Percentiles rank a stretch among this genome's conserved stretches.
Conservation (phyloP, 1,140 invertebrate genomes). For the Lineus longissimus region DNA sequence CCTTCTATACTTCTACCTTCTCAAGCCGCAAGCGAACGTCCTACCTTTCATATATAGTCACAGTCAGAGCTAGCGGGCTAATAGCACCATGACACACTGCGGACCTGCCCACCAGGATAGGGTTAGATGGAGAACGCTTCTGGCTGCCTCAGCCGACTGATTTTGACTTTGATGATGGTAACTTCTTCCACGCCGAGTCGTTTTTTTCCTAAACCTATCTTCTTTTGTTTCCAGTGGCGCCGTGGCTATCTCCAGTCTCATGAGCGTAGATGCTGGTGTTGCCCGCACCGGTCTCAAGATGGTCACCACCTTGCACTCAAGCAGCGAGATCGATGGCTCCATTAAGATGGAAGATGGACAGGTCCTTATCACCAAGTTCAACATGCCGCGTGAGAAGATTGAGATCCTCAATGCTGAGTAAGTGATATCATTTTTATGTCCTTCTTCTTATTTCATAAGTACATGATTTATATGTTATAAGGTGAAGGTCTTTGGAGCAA, state of each 20-base stretch:
- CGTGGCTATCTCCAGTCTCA: slow-evolving; percentile 73
- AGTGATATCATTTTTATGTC: slow-evolving; percentile 27
- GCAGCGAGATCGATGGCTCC: slow-evolving; percentile 70
- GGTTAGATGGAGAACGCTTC: too few relatives aligned
- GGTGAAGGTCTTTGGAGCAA: too few relatives aligned
- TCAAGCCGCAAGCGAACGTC: too few relatives aligned
- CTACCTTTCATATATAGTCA: too few relatives aligned
- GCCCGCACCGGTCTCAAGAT: slow-evolving; percentile 75
- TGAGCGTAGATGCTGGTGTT: slow-evolving; percentile 75
- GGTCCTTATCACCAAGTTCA: slow-evolving; percentile 68
- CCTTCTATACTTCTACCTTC: too few relatives aligned
- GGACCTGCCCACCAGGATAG: too few relatives aligned
- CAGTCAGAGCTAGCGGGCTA: too few relatives aligned
- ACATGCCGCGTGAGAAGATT: slow-evolving; percentile 76
- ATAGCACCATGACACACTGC: too few relatives aligned
- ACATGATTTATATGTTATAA: background rate
- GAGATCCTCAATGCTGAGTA: slow-evolving; percentile 75
- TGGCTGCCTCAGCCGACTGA: too few relatives aligned
- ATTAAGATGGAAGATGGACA: slow-evolving; percentile 69
- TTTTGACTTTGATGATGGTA: too few relatives aligned
- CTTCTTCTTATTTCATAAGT: background rate
- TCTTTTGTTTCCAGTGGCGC: slow-evolving; percentile 63
- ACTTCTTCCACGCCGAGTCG: too few relatives aligned
- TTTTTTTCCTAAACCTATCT: too few relatives aligned
- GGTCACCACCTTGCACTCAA: slow-evolving; percentile 76